These are phyloP conservation scores for Liolophura sinensis DNA, from an alignment of 1,140 invertebrate species.

Conservation along the genomic window DNA sequence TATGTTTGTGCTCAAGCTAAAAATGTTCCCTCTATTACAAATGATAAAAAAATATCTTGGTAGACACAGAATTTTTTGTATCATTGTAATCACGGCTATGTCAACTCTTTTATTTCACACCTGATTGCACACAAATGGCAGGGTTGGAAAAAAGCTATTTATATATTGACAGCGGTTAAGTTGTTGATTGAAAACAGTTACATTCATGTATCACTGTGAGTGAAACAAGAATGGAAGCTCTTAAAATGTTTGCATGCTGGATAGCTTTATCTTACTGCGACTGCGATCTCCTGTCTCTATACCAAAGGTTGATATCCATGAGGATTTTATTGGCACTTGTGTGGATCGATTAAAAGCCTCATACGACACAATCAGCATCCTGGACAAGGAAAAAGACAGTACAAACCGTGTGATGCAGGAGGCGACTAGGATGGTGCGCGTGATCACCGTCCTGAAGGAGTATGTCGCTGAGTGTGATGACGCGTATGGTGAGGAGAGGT, in stretches of 20 bases:
- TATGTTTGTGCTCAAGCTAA: too few species aligned
- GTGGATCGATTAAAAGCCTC: constrained; percentile 85
- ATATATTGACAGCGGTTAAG: too few species aligned
- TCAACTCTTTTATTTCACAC: too few species aligned
- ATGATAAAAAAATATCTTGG: too few species aligned
- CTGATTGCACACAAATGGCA: too few species aligned
- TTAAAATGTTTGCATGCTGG: background rate
- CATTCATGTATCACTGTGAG: too few species aligned
- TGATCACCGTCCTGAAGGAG: constrained; percentile 92
- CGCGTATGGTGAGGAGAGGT: constrained; percentile 85
- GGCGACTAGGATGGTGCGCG: constrained; percentile 88
- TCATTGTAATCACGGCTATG: too few species aligned
- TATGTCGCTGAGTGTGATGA: constrained; percentile 96
- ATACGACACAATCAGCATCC: constrained; percentile 66
- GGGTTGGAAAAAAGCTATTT: too few species aligned
- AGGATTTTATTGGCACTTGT: constrained; percentile 87
- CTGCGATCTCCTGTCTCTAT: background rate
- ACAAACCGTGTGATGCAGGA: constrained; percentile 69
- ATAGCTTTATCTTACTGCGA: background rate
- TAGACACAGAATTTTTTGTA: too few species aligned
- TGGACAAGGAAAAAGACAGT: constrained; percentile 62
- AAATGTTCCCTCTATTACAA: too few species aligned
- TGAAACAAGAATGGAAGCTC: too few species aligned
- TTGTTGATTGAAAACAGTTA: too few species aligned
- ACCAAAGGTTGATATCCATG: constrained; percentile 73